These are phyloP conservation scores for Anguilla japonica DNA, from an alignment of 2,113 vertebrate genomes.

Conservation along the genomic window DNA sequence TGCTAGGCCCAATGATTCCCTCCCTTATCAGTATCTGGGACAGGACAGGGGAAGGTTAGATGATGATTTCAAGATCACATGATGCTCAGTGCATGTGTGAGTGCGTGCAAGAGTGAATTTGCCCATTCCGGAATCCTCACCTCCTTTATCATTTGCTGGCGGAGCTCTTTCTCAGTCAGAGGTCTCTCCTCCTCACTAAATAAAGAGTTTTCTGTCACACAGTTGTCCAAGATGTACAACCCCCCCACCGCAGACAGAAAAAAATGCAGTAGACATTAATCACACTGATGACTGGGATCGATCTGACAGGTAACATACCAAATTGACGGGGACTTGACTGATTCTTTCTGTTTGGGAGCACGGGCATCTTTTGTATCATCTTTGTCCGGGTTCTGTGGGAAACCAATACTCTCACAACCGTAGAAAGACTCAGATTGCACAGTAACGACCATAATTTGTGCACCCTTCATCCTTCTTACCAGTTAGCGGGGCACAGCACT, in stretches of 20 bases:
- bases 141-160: slow-evolving; percentile 62
- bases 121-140: slow-evolving; percentile 49
- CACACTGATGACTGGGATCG: too few species aligned
- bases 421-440: neutral
- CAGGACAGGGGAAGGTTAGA: slow-evolving; percentile 1
- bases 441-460: too few species aligned
- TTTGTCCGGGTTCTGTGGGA: slow-evolving; percentile 62
- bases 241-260: slow-evolving; percentile 11
- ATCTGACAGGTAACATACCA: slow-evolving; percentile 49
- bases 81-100: neutral
- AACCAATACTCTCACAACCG: neutral
- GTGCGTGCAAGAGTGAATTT: neutral
- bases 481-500: neutral
- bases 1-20: slow-evolving; percentile 25
- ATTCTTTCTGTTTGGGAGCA: slow-evolving; percentile 27
- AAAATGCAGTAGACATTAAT: neutral
- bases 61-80: neutral
- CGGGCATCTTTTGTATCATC: slow-evolving; percentile 62
- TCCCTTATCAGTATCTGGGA: slow-evolving; percentile 53
- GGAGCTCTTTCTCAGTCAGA: slow-evolving; percentile 70
- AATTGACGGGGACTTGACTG: slow-evolving; percentile 28
- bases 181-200: slow-evolving; percentile 72
- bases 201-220: slow-evolving; percentile 56
- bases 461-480: neutral
- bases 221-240: slow-evolving; percentile 50